Evolutionary conservation across 2,113 vertebrate species (phyloP).

Genomic region (Anthoscopus minutus): DNA sequence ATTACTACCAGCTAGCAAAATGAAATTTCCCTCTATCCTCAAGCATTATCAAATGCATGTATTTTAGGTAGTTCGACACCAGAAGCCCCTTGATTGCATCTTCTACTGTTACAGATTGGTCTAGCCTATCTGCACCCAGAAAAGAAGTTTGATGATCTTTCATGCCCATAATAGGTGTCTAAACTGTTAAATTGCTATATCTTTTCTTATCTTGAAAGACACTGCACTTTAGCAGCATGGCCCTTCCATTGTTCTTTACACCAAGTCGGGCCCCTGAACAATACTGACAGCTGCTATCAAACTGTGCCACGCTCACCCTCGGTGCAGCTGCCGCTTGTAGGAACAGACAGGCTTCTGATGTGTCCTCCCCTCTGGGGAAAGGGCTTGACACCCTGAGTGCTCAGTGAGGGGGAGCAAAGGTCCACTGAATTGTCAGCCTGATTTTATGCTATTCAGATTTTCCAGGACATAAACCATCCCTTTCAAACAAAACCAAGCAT

Average conservation of each 20-base stretch:
- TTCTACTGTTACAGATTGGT: constrained; percentile 48
- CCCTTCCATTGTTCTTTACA: constrained; percentile 71
- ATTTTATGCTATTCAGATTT: constrained; percentile 81
- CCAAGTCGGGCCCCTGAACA: constrained; percentile 81
- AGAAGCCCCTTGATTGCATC: constrained; percentile 8
- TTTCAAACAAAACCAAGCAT: constrained; percentile 86
- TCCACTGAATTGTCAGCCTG: constrained; percentile 74
- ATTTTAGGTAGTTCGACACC: not conserved
- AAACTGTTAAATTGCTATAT: constrained; percentile 76
- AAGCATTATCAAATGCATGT: not conserved
- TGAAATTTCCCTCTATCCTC: not conserved
- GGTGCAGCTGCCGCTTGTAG: constrained; percentile 73
- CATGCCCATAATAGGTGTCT: constrained; percentile 71
- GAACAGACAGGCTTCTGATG: constrained; percentile 71
- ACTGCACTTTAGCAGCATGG: constrained; percentile 66
- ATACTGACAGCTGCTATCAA: constrained; percentile 94
- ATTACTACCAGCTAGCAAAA: not conserved
- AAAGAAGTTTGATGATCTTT: constrained; percentile 68
- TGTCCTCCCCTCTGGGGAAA: constrained; percentile 72
- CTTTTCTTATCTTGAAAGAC: constrained; percentile 75
- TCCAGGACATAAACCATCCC: constrained; percentile 72
- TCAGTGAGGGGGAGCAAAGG: constrained; percentile 72
- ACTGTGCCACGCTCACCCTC: constrained; percentile 69
- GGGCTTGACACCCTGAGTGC: constrained; percentile 70
- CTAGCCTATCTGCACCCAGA: constrained; percentile 63